Evolutionary conservation across 2,888 invertebrate species (phyloP).

Genomic region (Synergus japonicus): DNA sequence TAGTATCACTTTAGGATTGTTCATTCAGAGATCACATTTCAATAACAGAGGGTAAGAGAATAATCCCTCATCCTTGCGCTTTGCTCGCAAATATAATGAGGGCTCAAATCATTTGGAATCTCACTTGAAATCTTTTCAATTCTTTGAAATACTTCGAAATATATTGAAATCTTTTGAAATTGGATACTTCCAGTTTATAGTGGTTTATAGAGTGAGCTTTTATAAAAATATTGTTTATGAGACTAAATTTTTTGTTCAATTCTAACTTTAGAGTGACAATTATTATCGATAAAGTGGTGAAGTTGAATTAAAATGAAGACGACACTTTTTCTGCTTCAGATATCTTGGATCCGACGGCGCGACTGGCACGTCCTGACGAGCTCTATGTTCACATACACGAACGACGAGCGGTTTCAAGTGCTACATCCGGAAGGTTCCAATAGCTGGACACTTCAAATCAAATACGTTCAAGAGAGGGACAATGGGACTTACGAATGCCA

Average conservation of each 20-base stretch:
- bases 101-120: too few relatives aligned
- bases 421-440: slow-evolving; percentile 93
- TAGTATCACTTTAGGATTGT: too few relatives aligned
- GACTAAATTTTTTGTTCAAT: background rate
- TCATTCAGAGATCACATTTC: too few relatives aligned
- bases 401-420: slow-evolving; percentile 89
- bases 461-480: slow-evolving; percentile 95
- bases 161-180: too few relatives aligned
- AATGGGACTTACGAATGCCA: slow-evolving; percentile 97
- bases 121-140: too few relatives aligned
- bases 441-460: slow-evolving; percentile 96
- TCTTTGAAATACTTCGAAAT: too few relatives aligned
- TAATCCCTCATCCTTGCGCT: too few relatives aligned
- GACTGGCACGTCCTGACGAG: slow-evolving; percentile 97
- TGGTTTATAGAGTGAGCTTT: too few relatives aligned
- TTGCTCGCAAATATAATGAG: too few relatives aligned
- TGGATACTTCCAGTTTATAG: too few relatives aligned
- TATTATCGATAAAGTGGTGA: slow-evolving; percentile 22
- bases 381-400: slow-evolving; percentile 93
- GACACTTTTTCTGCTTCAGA: slow-evolving; percentile 80
- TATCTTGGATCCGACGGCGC: slow-evolving; percentile 93
- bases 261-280: background rate
- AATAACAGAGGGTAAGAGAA: too few relatives aligned
- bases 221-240: too few relatives aligned
- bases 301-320: slow-evolving; percentile 40